These are phyloP conservation scores for Quiscalus mexicanus DNA, from an alignment of 2,113 vertebrate genomes.

Conservation along the genomic window DNA sequence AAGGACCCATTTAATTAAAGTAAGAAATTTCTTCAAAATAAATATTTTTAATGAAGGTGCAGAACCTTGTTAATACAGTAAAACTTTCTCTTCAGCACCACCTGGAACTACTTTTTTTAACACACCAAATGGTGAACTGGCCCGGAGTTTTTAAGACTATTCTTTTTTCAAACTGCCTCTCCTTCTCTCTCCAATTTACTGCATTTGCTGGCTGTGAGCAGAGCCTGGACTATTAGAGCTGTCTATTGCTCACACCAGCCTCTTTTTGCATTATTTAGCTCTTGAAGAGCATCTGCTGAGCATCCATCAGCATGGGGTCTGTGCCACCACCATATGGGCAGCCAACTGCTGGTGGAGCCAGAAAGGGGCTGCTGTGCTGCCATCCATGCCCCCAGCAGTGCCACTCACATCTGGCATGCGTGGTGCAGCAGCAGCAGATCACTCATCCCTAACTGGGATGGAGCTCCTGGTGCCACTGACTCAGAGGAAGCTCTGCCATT, in stretches of 20 bases:
- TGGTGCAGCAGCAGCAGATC: constrained; percentile 16
- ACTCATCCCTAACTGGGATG: constrained; percentile 33
- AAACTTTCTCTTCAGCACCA: neutral
- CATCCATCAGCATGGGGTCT: constrained; percentile 62
- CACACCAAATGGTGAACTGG: neutral
- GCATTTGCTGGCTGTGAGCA: constrained; percentile 36
- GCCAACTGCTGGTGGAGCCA: constrained; percentile 56
- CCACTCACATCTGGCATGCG: constrained; percentile 51
- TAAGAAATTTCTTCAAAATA: neutral
- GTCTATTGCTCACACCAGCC: constrained; percentile 41
- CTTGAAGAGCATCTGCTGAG: constrained; percentile 67
- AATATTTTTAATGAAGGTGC: neutral
- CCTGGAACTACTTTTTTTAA: neutral
- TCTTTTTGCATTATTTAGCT: constrained; percentile 70
- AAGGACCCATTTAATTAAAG: neutral
- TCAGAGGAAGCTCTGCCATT: neutral
- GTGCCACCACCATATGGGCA: constrained; percentile 58
- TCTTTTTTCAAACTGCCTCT: no score
- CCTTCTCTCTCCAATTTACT: neutral
- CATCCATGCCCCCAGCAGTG: constrained; percentile 30
- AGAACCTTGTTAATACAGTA: neutral
- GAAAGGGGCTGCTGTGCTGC: constrained; percentile 2
- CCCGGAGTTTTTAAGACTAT: neutral
- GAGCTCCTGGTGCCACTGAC: neutral
- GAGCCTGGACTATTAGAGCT: constrained; percentile 20